phyloP scores from a whole-genome alignment of 2,113 vertebrate genomes.

The Platichthys flesus region DNA sequence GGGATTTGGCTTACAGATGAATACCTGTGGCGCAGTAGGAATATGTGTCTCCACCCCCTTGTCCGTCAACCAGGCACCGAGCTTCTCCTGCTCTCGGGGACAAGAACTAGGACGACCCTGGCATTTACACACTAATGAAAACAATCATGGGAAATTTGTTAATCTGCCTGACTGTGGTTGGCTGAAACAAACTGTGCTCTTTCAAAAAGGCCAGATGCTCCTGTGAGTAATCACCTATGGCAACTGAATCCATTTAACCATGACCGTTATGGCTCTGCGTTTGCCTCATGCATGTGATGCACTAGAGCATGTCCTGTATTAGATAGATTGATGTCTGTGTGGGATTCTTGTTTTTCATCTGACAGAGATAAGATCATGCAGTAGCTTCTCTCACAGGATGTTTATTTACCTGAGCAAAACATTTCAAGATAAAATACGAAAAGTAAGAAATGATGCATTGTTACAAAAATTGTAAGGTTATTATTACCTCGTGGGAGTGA shows the following conservation, averaged over 20 bases:
- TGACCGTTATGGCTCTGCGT: slow-evolving; percentile 43
- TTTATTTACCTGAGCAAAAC: neutral
- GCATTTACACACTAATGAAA: slow-evolving; percentile 78
- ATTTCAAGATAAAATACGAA: slow-evolving; percentile 20
- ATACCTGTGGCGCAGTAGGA: slow-evolving; percentile 20
- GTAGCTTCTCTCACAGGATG: neutral
- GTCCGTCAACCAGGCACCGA: slow-evolving; percentile 12
- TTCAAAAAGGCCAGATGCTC: slow-evolving; percentile 78
- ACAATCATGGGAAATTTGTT: slow-evolving; percentile 78
- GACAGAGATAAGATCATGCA: slow-evolving; percentile 2
- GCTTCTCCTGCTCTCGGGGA: slow-evolving; percentile 39
- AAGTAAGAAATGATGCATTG: neutral
- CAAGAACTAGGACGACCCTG: slow-evolving; percentile 55
- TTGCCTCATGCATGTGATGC: slow-evolving; percentile 47
- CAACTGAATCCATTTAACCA: slow-evolving; percentile 69
- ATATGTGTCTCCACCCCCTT: neutral
- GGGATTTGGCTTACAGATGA: slow-evolving; percentile 30
- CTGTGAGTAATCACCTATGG: slow-evolving; percentile 74
- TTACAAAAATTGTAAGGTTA: slow-evolving; percentile 1
- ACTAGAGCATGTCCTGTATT: slow-evolving; percentile 2
- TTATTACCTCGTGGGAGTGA: neutral
- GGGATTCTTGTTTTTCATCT: neutral
- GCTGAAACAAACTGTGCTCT: slow-evolving; percentile 75
- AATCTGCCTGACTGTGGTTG: slow-evolving; percentile 62
- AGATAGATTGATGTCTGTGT: neutral